Evolutionary conservation across 2,888 invertebrate genomes (phyloP), one percentile per base, ranked within the genome.

Genomic region (Chydorus sphaericus): DNA sequence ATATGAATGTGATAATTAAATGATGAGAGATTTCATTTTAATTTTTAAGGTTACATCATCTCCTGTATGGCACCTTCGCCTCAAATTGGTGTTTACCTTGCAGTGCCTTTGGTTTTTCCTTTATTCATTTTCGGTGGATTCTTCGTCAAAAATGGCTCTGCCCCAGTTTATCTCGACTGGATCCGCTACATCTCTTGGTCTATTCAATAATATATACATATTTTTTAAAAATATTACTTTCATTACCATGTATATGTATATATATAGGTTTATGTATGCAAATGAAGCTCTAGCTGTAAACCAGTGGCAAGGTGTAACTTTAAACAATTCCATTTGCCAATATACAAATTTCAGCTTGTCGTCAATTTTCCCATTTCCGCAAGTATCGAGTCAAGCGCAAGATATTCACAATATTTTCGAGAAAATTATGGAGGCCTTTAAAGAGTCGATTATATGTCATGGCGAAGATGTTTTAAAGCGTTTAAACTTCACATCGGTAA

Each of bases 51-150:
- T 37, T 96, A 94, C 70, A 73, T 93, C 62, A 83, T 94, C 66
- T 93, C 94, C 0, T 90, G 92, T 62, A 74, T 84, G 0, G 85
- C 89, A 63, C 81, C 79, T 59, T 84, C 82, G 59, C 80, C 88
- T 4, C 84, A 86, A 49, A 85, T 93, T 79, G 93, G 93, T 0
- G 73, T 93, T 1, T 86, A 92, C 0, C 77, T 96, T 55, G 89
- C 91, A 0, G 91, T 94, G 1, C 89, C 94, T 4, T 77, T 93
- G 58, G 83, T 94, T 62, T 88, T 96, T 59, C 94, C 96, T 0
- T 86, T 94, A 69, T 76, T 96, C 71, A 73, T 97, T 20, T 96
- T 97, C 68, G 94, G 94, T 58, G 96, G 96, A 39, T 93, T 91
- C 75, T 92, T 93, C 72, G 75, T 96, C 39, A 94, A 94, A 68